Conservation (phyloP, 2,888 invertebrate species). For the Amblyteles armatorius region DNA sequence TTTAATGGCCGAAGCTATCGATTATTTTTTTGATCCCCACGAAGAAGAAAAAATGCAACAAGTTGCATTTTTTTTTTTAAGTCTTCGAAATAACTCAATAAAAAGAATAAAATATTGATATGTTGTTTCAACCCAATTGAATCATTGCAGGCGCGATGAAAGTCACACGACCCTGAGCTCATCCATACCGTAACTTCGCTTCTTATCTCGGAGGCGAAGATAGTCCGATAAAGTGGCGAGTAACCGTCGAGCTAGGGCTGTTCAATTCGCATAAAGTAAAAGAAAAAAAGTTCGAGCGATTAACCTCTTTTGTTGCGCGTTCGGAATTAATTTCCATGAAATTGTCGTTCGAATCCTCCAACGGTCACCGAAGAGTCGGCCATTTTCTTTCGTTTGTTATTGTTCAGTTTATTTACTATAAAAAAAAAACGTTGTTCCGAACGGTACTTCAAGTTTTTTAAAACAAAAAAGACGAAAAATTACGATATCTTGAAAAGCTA, state of each 20-base stretch:
- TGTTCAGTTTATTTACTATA: too few relatives aligned
- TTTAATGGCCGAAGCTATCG: neutral
- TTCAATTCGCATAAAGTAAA: neutral
- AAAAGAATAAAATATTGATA: neutral
- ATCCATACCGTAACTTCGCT: neutral
- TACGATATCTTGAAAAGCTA: too few relatives aligned
- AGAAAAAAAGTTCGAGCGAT: neutral
- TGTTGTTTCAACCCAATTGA: neutral
- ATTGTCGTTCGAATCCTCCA: too few relatives aligned
- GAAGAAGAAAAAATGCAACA: neutral
- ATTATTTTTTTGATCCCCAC: neutral
- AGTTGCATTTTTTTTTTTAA: constrained; percentile 5
- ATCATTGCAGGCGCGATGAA: neutral
- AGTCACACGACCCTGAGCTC: neutral
- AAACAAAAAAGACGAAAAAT: too few relatives aligned
- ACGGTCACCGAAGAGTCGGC: too few relatives aligned
- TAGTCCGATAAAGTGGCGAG: constrained; percentile 20
- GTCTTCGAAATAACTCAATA: too few relatives aligned
- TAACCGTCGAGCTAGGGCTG: neutral
- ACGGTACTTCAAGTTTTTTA: too few relatives aligned
- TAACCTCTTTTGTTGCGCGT: too few relatives aligned
- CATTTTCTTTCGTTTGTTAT: too few relatives aligned
- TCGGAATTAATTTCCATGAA: too few relatives aligned
- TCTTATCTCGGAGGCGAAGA: constrained; percentile 23
- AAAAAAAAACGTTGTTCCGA: too few relatives aligned